Percentiles rank a stretch among this genome's conserved stretches.
These are phyloP conservation scores for Otolemur garnettii DNA, from an alignment of 2,113 vertebrate species.

Conservation along the genomic window DNA sequence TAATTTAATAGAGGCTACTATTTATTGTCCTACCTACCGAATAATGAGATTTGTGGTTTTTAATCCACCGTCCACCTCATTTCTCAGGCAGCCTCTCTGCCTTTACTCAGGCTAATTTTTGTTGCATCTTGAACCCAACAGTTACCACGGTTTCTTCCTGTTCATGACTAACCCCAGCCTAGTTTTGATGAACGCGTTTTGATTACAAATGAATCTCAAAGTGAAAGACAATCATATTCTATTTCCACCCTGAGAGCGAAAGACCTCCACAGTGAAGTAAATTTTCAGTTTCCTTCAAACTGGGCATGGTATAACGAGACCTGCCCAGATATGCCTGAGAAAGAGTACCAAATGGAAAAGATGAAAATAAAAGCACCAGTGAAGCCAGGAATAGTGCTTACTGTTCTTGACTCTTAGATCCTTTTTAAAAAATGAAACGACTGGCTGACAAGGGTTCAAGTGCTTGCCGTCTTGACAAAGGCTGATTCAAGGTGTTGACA, in stretches of 20 bases:
- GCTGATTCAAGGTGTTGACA: constrained; percentile 55
- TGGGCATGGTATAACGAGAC: background rate
- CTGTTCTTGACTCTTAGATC: background rate
- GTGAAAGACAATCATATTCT: constrained; percentile 57
- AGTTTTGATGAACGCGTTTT: constrained; percentile 50
- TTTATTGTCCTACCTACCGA: constrained; percentile 40
- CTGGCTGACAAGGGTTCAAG: constrained; percentile 53
- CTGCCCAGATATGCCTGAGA: constrained; percentile 39
- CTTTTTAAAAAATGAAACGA: constrained; percentile 55
- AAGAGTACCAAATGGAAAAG: constrained; percentile 59
- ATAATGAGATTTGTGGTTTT: constrained; percentile 49
- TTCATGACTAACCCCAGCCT: constrained; percentile 49
- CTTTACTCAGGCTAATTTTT: constrained; percentile 61
- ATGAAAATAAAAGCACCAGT: constrained; percentile 23
- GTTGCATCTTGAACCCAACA: constrained; percentile 39
- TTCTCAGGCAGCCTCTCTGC: constrained; percentile 55
- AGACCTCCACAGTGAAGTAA: background rate
- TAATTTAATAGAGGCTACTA: background rate
- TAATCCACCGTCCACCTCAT: background rate
- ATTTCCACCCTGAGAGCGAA: constrained; percentile 40
- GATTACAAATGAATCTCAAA: constrained; percentile 71
- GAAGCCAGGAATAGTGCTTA: constrained; percentile 44
- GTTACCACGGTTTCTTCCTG: constrained; percentile 54
- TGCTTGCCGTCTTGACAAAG: constrained; percentile 69
- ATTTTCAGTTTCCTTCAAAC: constrained; percentile 65